These are phyloP conservation scores for Romanogobio albipinnatus DNA, from an alignment of 2,113 vertebrate species.

Conservation along the genomic window DNA sequence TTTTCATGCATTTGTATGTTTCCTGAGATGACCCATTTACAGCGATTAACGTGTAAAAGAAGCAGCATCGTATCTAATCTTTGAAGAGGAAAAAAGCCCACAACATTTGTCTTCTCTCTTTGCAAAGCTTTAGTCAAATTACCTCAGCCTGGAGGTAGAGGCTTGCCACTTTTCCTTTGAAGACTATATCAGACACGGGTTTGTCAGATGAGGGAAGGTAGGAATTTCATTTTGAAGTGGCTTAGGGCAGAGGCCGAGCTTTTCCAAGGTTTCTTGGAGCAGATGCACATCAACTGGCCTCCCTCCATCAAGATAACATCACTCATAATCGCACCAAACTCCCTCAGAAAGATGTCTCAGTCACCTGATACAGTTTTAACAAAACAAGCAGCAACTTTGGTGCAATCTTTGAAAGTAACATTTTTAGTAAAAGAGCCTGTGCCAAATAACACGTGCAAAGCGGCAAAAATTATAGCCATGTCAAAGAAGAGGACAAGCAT, in stretches of 20 bases:
- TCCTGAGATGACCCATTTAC: background rate
- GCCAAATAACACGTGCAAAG: no score
- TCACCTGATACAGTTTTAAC: background rate
- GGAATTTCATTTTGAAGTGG: slow-evolving; percentile 90
- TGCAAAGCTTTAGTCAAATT: slow-evolving; percentile 48
- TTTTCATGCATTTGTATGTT: background rate
- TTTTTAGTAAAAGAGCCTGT: background rate
- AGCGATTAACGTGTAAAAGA: background rate
- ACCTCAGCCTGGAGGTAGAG: slow-evolving; percentile 66
- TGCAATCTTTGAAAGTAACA: background rate
- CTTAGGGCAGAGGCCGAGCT: slow-evolving; percentile 75
- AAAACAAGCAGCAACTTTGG: background rate
- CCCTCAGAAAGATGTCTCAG: slow-evolving; percentile 55
- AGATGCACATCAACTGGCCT: slow-evolving; percentile 80
- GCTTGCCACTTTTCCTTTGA: slow-evolving; percentile 82
- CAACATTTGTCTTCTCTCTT: slow-evolving; percentile 51
- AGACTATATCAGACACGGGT: slow-evolving; percentile 81
- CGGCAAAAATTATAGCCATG: no score
- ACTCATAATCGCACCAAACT: slow-evolving; percentile 68
- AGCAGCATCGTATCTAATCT: slow-evolving; percentile 1
- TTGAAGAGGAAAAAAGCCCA: slow-evolving; percentile 6
- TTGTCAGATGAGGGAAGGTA: slow-evolving; percentile 72
- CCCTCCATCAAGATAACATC: slow-evolving; percentile 73
- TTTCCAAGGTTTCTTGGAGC: slow-evolving; percentile 81
- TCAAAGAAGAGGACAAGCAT: no score